Percentiles rank a stretch among this genome's conserved stretches.
Evolutionary conservation across 2,113 vertebrate genomes (phyloP).

Genomic region (Pithys albifrons): DNA sequence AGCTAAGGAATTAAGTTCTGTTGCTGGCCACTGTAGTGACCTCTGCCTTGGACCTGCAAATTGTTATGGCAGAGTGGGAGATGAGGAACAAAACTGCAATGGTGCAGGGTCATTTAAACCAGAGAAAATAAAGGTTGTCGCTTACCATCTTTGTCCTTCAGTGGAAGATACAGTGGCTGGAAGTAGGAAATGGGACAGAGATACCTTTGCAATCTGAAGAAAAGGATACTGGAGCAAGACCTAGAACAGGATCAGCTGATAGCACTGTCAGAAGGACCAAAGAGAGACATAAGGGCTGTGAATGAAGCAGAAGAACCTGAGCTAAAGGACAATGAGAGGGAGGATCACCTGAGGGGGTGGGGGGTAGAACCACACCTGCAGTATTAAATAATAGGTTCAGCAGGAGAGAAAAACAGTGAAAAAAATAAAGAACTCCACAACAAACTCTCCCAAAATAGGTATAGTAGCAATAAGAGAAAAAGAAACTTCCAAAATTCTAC

Average conservation of each 20-base stretch:
- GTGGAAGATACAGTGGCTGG: not conserved
- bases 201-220: not conserved
- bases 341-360: not conserved
- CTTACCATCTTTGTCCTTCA: not conserved
- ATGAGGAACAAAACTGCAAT: not conserved
- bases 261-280: not conserved
- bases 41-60: not conserved
- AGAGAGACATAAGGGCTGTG: not conserved
- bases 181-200: not conserved
- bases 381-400: not conserved
- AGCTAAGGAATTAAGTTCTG: not conserved
- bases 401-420: not conserved
- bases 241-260: not conserved
- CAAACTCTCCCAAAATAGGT: not conserved
- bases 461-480: not conserved
- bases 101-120: not conserved
- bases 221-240: not conserved
- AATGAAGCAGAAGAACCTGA: not conserved
- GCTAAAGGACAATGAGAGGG: not conserved
- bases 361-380: not conserved
- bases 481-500: not conserved
- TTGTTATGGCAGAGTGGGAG: not conserved
- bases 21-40: not conserved
- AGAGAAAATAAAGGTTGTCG: not conserved
- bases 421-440: not conserved